Conservation (phyloP, 2,888 invertebrate genomes). For the Latrodectus elegans region DNA sequence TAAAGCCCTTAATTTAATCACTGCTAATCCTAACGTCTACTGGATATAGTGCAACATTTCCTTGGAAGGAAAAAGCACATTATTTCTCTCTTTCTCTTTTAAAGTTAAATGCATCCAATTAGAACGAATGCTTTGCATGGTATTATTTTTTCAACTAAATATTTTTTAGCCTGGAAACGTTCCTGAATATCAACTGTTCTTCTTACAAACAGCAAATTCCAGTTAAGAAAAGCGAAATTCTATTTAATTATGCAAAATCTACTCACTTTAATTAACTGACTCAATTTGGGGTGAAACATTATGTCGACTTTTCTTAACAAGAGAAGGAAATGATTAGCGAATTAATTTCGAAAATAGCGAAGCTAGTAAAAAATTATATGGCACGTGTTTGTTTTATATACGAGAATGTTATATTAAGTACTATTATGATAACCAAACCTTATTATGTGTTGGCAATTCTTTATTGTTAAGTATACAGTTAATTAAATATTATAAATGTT, state of each 20-base stretch:
- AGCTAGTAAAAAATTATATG: too few relatives aligned
- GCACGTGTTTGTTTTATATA: too few relatives aligned
- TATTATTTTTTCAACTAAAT: not conserved
- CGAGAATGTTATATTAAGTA: too few relatives aligned
- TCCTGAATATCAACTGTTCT: not conserved
- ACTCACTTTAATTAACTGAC: constrained; percentile 39
- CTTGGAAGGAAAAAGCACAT: constrained; percentile 18
- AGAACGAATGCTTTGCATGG: constrained; percentile 27
- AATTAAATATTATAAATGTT: too few relatives aligned
- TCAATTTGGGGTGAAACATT: constrained; percentile 18
- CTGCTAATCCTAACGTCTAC: constrained; percentile 34
- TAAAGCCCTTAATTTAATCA: constrained; percentile 43
- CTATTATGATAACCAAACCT: too few relatives aligned
- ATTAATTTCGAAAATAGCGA: not conserved
- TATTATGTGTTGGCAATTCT: too few relatives aligned
- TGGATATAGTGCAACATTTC: constrained; percentile 20
- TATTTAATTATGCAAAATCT: constrained; percentile 40
- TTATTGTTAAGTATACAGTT: too few relatives aligned
- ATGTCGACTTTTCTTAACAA: not conserved
- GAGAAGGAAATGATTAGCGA: not conserved
- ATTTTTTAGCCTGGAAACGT: constrained; percentile 15
- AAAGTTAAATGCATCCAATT: constrained; percentile 38
- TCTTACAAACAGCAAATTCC: not conserved
- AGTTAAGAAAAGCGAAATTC: constrained; percentile 6
- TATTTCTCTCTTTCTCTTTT: constrained; percentile 6